Conservation (phyloP, 2,888 invertebrate genomes). For the Ptychoptera albimana region DNA sequence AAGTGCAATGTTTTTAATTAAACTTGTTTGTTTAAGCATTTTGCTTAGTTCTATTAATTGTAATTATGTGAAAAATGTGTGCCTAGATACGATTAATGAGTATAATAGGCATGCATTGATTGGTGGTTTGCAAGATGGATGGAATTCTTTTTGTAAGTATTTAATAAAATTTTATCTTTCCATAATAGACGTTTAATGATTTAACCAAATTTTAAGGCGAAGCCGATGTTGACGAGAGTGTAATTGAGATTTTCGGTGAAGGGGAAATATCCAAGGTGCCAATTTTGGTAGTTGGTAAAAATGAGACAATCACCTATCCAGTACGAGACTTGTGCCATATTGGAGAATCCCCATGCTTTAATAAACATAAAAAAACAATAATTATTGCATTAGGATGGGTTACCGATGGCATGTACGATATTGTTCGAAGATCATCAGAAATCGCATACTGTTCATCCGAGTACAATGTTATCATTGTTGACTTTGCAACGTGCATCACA, state of each 20-base stretch:
- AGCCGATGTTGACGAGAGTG: too few species aligned
- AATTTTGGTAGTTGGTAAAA: too few species aligned
- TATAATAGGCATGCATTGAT: not conserved
- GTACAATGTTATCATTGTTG: not conserved
- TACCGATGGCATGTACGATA: not conserved
- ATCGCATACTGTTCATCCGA: not conserved
- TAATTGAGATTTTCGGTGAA: too few species aligned
- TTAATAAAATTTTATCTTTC: too few species aligned
- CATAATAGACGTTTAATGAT: too few species aligned
- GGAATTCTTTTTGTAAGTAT: not conserved
- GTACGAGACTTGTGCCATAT: too few species aligned
- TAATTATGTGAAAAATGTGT: not conserved
- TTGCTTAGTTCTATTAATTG: too few species aligned
- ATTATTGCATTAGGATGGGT: not conserved
- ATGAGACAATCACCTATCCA: too few species aligned
- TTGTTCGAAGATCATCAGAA: not conserved
- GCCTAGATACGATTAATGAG: not conserved
- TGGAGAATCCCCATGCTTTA: not conserved
- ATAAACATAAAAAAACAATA: not conserved
- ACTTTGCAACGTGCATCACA: not conserved
- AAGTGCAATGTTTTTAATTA: too few species aligned
- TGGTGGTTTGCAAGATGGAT: not conserved
- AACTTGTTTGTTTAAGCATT: too few species aligned
- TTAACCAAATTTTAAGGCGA: too few species aligned
- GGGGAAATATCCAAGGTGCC: too few species aligned